These are phyloP conservation scores for Stenodera caucasica DNA, from an alignment of 2,888 invertebrate genomes.

Conservation along the genomic window DNA sequence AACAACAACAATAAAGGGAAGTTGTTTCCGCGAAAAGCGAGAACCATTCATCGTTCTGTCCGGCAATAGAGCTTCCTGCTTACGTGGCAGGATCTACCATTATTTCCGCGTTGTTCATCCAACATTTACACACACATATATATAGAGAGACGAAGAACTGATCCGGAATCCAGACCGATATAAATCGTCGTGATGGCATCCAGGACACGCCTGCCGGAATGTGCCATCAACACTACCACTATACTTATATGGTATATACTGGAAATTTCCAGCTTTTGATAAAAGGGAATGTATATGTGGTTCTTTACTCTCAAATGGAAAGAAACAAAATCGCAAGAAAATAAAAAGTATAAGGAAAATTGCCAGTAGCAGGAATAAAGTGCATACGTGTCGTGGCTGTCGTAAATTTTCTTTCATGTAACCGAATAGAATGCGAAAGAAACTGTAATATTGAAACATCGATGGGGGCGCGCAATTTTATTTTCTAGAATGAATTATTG, in stretches of 20 bases:
- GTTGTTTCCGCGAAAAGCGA: slow-evolving; percentile 20
- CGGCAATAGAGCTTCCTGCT: slow-evolving; percentile 40
- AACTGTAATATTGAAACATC: slow-evolving; percentile 1
- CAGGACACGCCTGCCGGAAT: slow-evolving; percentile 23
- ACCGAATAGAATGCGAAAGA: not conserved
- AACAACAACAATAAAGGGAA: slow-evolving; percentile 17
- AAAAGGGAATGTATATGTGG: not conserved
- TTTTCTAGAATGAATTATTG: no score
- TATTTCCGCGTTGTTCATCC: slow-evolving; percentile 32
- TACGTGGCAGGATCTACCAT: slow-evolving; percentile 38
- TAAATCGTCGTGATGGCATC: slow-evolving; percentile 39
- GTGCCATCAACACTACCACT: slow-evolving; percentile 8
- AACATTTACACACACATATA: not conserved
- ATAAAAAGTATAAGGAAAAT: no score
- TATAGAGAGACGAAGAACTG: slow-evolving; percentile 25
- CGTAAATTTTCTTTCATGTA: slow-evolving; percentile 5
- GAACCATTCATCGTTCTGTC: slow-evolving; percentile 30
- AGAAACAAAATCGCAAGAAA: no score
- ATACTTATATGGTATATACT: not conserved
- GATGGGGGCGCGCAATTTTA: not conserved
- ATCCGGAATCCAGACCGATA: slow-evolving; percentile 34
- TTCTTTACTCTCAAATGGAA: not conserved
- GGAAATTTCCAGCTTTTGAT: not conserved
- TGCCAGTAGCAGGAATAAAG: slow-evolving; percentile 16
- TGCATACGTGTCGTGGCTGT: slow-evolving; percentile 16